Evolutionary conservation across 1,140 invertebrate species (phyloP).

Genomic region (Mycetomoellerius zeteki): DNA sequence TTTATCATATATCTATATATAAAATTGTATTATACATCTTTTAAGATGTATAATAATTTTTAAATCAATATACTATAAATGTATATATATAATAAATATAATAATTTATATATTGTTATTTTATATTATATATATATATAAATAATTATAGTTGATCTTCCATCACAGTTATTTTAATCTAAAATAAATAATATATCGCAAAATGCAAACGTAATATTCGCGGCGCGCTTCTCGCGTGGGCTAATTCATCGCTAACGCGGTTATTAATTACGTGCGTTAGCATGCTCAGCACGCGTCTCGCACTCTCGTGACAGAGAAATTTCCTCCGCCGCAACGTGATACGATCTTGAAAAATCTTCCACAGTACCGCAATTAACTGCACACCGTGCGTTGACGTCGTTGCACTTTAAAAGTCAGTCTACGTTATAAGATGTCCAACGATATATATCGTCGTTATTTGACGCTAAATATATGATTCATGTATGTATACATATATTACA

Average conservation of each 20-base stretch:
- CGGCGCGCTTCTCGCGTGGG: conserved; percentile 16
- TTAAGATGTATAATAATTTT: too few relatives aligned
- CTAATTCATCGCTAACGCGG: conserved; percentile 34
- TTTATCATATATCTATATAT: too few relatives aligned
- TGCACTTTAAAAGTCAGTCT: not conserved
- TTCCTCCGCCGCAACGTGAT: conserved; percentile 26
- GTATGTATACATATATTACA: not conserved
- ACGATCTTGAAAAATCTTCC: conserved; percentile 61
- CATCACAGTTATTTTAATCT: not conserved
- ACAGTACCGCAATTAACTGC: conserved; percentile 38
- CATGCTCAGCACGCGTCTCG: conserved; percentile 42
- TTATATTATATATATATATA: not conserved
- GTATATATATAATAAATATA: too few relatives aligned
- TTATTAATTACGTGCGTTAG: conserved; percentile 60
- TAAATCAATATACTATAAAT: too few relatives aligned
- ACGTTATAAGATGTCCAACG: not conserved
- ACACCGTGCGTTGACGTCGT: conserved; percentile 33
- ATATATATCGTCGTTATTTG: not conserved
- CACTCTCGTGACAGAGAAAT: conserved; percentile 47
- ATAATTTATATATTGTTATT: not conserved
- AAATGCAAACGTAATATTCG: not conserved
- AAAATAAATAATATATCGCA: not conserved
- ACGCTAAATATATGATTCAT: not conserved
- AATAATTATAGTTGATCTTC: not conserved
- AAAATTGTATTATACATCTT: too few relatives aligned